Percentiles rank a stretch among this genome's conserved stretches.
Evolutionary conservation across 2,113 vertebrate species (phyloP).

Genomic region (Triplophysa dalaica): DNA sequence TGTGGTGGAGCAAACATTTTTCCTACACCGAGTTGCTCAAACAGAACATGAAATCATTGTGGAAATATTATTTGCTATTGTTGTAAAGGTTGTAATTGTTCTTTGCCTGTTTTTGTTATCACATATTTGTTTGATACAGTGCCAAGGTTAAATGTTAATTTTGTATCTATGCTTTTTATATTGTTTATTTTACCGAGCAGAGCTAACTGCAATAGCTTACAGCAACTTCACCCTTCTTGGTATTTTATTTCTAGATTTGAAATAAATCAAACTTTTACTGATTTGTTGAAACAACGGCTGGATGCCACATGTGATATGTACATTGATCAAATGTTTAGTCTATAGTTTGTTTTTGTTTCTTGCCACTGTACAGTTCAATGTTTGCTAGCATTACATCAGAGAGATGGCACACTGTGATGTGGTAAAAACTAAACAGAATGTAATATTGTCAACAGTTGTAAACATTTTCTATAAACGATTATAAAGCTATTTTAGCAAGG

Average conservation of each 20-base stretch:
- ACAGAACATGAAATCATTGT: background rate
- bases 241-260: slow-evolving; percentile 14
- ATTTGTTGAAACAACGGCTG: slow-evolving; percentile 27
- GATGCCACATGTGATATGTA: slow-evolving; percentile 42
- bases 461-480: slow-evolving; percentile 78
- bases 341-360: slow-evolving; percentile 64
- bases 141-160: slow-evolving; percentile 61
- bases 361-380: slow-evolving; percentile 67
- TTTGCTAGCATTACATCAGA: slow-evolving; percentile 65
- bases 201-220: slow-evolving; percentile 69
- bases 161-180: slow-evolving; percentile 34
- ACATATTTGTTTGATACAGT: slow-evolving; percentile 58
- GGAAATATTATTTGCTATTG: background rate
- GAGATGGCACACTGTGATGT: slow-evolving; percentile 81
- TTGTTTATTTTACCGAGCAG: slow-evolving; percentile 48
- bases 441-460: slow-evolving; percentile 77
- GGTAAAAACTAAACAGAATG: slow-evolving; percentile 79
- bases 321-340: slow-evolving; percentile 33
- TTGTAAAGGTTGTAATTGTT: slow-evolving; percentile 37
- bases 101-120: slow-evolving; percentile 34
- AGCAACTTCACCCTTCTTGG: slow-evolving; percentile 24
- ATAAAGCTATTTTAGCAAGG: slow-evolving; percentile 84
- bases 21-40: slow-evolving; percentile 20
- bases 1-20: slow-evolving; percentile 71
- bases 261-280: slow-evolving; percentile 48